phyloP scores from a whole-genome alignment of 2,888 invertebrate genomes.

The Seladonia tumulorum region DNA sequence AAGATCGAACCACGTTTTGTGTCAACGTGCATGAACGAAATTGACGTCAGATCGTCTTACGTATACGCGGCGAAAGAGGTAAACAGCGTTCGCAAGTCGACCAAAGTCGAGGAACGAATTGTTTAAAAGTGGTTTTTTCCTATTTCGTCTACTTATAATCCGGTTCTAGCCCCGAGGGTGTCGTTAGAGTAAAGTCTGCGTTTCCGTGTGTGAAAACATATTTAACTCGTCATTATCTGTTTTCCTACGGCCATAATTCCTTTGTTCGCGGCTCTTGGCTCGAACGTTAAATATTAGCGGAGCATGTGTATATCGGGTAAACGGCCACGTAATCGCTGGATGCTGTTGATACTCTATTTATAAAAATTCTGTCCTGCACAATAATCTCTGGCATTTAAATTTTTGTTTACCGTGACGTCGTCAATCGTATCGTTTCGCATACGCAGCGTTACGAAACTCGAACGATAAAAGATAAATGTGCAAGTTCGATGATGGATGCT shows the following conservation, averaged over 20 bases:
- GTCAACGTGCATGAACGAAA: conserved; percentile 1
- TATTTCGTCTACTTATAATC: neutral
- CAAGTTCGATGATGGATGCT: neutral
- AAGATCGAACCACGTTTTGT: conserved; percentile 16
- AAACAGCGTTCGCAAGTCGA: neutral
- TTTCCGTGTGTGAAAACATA: neutral
- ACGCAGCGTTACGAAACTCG: conserved; percentile 14
- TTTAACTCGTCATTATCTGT: neutral
- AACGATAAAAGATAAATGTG: conserved; percentile 21
- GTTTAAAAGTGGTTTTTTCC: neutral
- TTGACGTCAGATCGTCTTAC: conserved; percentile 30
- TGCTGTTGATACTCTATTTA: neutral
- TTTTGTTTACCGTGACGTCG: conserved; percentile 25
- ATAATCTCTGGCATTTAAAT: conserved; percentile 27
- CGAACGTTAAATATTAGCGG: neutral
- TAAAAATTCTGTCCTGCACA: conserved; percentile 22
- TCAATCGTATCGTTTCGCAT: neutral
- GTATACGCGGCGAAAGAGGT: conserved; percentile 13
- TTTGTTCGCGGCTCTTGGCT: neutral
- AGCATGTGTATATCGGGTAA: neutral
- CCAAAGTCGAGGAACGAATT: conserved; percentile 53
- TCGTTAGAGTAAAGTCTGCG: neutral
- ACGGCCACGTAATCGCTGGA: neutral
- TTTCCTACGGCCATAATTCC: neutral
- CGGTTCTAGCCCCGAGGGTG: neutral